These are phyloP conservation scores for Myxocyprinus asiaticus DNA, from an alignment of 2,113 vertebrate genomes.

Conservation along the genomic window DNA sequence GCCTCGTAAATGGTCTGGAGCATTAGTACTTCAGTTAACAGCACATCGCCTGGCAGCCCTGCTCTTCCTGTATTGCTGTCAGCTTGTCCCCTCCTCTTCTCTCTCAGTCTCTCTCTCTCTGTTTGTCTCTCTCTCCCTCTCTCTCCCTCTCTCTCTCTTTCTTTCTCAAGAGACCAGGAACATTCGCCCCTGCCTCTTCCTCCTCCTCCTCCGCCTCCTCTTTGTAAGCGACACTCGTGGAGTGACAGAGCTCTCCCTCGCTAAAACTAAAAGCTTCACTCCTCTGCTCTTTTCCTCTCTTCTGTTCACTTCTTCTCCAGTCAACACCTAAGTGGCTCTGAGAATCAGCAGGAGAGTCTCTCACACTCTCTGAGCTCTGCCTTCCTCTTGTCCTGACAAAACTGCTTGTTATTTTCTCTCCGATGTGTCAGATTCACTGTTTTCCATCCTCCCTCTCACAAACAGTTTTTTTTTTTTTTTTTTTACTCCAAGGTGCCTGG, in stretches of 20 bases:
- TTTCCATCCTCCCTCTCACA: background rate
- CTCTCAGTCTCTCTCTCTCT: constrained; percentile 14
- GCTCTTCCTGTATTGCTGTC: constrained; percentile 80
- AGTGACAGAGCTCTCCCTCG: constrained; percentile 40
- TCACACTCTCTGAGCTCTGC: background rate
- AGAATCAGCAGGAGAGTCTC: constrained; percentile 43
- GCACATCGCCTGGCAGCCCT: constrained; percentile 84
- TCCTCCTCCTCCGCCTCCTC: constrained; percentile 1
- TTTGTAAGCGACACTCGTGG: constrained; percentile 39
- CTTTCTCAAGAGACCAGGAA: constrained; percentile 42
- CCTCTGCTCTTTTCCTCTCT: constrained; percentile 35
- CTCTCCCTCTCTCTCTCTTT: constrained; percentile 26
- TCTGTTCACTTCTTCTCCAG: constrained; percentile 12
- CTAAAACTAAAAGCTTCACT: constrained; percentile 39
- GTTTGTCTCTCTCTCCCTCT: constrained; percentile 19
- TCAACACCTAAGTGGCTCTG: constrained; percentile 25
- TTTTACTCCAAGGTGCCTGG: background rate
- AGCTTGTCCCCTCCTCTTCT: constrained; percentile 59
- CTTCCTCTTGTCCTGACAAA: constrained; percentile 26
- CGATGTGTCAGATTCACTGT: constrained; percentile 17
- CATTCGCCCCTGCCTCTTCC: constrained; percentile 45
- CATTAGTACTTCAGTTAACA: constrained; percentile 87
- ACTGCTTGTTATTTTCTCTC: constrained; percentile 28
- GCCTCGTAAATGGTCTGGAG: constrained; percentile 99
- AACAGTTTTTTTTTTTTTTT: background rate